phyloP scores from a whole-genome alignment of 2,113 vertebrate species.

The Salminus brasiliensis region DNA sequence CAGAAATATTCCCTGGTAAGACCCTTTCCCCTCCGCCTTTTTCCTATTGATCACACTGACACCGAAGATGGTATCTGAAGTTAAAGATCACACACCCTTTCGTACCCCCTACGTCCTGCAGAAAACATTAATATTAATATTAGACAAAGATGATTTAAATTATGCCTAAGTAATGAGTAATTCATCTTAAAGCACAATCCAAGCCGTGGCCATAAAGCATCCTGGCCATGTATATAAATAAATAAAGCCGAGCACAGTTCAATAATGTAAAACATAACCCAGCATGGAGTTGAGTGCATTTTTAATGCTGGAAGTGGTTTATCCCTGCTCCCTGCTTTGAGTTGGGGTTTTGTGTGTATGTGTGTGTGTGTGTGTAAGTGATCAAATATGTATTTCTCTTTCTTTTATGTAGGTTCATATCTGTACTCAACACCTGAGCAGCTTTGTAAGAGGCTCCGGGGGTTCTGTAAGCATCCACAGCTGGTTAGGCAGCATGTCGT shows the following conservation, averaged over 20 bases:
- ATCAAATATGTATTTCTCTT: conserved; percentile 88
- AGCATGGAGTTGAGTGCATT: conserved; percentile 90
- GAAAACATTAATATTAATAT: conserved; percentile 19
- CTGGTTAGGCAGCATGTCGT: conserved; percentile 82
- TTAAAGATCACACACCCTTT: not conserved
- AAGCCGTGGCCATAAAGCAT: conserved; percentile 22
- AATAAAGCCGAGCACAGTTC: conserved; percentile 84
- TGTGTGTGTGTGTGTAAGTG: conserved; percentile 71
- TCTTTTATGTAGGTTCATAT: conserved; percentile 81
- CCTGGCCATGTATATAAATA: conserved; percentile 52
- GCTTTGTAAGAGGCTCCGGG: conserved; percentile 88
- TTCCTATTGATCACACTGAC: not conserved
- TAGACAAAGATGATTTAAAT: conserved; percentile 19
- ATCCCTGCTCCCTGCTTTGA: conserved; percentile 88
- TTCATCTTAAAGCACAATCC: conserved; percentile 42
- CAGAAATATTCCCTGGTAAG: conserved; percentile 94
- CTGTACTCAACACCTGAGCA: conserved; percentile 97
- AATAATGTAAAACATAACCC: conserved; percentile 92
- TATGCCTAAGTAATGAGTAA: conserved; percentile 55
- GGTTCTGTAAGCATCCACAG: conserved; percentile 88
- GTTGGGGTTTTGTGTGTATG: too few relatives aligned
- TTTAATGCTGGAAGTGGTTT: conserved; percentile 93
- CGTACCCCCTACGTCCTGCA: not conserved
- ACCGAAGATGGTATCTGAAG: not conserved
- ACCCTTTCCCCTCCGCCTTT: not conserved